Evolutionary conservation across 2,113 vertebrate genomes (phyloP).

Genomic region (Caracal caracal): DNA sequence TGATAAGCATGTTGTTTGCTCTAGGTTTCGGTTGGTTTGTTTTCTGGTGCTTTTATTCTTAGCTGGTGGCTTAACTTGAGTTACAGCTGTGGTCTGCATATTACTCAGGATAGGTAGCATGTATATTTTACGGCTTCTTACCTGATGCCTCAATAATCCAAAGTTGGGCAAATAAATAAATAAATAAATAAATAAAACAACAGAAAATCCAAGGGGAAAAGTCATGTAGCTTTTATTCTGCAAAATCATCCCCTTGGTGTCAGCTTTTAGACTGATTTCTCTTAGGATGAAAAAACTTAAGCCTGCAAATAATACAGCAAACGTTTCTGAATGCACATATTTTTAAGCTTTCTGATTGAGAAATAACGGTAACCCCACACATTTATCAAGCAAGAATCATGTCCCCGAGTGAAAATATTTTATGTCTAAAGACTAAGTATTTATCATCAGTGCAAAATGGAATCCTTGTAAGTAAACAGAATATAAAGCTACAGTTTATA

Average conservation of each 20-base stretch:
- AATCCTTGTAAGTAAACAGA: slow-evolving; percentile 56
- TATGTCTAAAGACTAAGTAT: slow-evolving; percentile 28
- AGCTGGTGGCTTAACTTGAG: slow-evolving; percentile 55
- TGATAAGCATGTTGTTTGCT: slow-evolving; percentile 78
- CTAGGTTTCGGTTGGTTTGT: slow-evolving; percentile 71
- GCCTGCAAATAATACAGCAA: not conserved
- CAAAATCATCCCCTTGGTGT: not conserved
- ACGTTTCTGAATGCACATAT: not conserved
- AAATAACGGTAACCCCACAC: not conserved
- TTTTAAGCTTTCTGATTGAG: slow-evolving; percentile 42
- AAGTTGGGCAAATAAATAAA: slow-evolving; percentile 6
- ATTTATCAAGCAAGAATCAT: not conserved
- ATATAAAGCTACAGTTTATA: slow-evolving; percentile 41
- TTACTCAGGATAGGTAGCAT: not conserved
- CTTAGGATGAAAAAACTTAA: slow-evolving; percentile 15
- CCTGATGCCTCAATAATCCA: slow-evolving; percentile 35
- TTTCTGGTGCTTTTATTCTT: slow-evolving; percentile 69
- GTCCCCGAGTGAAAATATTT: slow-evolving; percentile 29
- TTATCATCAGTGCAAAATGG: slow-evolving; percentile 13
- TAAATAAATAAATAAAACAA: not conserved
- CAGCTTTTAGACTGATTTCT: not conserved
- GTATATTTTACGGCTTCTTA: slow-evolving; percentile 25
- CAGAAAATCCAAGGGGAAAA: not conserved
- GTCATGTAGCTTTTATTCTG: slow-evolving; percentile 2
- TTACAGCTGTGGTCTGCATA: slow-evolving; percentile 37